A percentile compares a stretch with the other conserved stretches of the same genome.
phyloP scores from a whole-genome alignment of 1,140 invertebrate species.

The Listronotus bonariensis region DNA sequence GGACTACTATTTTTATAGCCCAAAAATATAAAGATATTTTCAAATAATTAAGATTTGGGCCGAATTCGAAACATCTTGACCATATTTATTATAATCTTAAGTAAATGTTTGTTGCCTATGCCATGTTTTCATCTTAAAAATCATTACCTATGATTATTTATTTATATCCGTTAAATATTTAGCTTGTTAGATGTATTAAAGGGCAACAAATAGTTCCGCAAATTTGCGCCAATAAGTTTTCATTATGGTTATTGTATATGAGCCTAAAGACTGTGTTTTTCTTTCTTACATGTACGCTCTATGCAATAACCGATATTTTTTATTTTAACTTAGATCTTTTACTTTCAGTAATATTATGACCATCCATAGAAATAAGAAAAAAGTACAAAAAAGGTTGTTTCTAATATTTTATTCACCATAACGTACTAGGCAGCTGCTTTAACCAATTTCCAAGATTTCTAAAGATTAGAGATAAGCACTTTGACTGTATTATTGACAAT shows the following conservation, averaged over 20 bases:
- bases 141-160: conserved; percentile 10
- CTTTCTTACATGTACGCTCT: conserved; percentile 2
- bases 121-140: not conserved
- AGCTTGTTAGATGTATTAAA: not conserved
- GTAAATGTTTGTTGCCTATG: conserved; percentile 8
- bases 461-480: no score
- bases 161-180: conserved; percentile 1
- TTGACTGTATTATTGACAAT: no score
- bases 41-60: not conserved
- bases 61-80: not conserved
- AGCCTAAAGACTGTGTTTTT: conserved; percentile 9
- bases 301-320: not conserved
- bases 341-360: not conserved
- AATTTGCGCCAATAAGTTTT: not conserved
- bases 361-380: conserved; percentile 16
- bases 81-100: not conserved
- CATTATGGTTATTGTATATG: not conserved
- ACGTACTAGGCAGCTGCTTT: not conserved
- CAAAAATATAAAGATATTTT: conserved; percentile 22
- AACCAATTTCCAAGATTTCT: no score
- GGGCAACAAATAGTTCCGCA: not conserved
- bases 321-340: not conserved
- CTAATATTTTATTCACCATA: no score
- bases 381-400: conserved; percentile 22
- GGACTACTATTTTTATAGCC: conserved; percentile 31